A percentile compares a stretch with the other conserved stretches of the same genome.
Evolutionary conservation across 2,113 vertebrate species (phyloP).

Genomic region (Lagenorhynchus albirostris): DNA sequence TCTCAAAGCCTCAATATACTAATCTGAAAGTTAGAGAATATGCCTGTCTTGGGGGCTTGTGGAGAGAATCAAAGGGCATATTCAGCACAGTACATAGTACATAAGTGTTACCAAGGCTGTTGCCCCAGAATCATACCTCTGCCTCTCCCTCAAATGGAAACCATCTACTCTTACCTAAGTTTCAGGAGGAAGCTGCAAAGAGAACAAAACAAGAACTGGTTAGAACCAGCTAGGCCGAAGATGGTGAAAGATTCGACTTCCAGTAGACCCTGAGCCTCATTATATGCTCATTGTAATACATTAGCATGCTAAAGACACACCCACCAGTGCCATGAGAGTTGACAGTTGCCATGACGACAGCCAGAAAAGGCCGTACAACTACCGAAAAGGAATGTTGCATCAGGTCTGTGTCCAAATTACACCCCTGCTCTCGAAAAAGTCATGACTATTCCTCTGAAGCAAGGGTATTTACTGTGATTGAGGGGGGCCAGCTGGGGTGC

Average conservation of each 20-base stretch:
- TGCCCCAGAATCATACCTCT: not conserved
- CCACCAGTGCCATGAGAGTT: not conserved
- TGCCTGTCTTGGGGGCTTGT: not conserved
- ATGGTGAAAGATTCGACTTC: not conserved
- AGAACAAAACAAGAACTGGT: not conserved
- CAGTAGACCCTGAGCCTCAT: not conserved
- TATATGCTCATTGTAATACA: not conserved
- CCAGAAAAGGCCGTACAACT: not conserved
- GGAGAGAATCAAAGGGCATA: not conserved
- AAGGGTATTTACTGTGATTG: not conserved
- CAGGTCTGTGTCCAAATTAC: not conserved
- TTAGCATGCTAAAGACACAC: not conserved
- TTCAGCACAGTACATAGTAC: not conserved
- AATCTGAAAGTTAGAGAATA: not conserved
- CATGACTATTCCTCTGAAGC: not conserved
- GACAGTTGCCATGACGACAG: not conserved
- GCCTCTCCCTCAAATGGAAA: not conserved
- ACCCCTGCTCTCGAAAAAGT: not conserved
- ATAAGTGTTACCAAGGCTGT: not conserved
- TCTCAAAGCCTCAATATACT: not conserved
- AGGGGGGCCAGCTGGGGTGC: not conserved
- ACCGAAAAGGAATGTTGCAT: not conserved
- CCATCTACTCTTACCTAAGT: not conserved
- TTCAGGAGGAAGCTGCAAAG: not conserved
- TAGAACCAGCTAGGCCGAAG: not conserved